Percentiles rank a stretch among this genome's conserved stretches.
phyloP scores from a whole-genome alignment of 2,113 vertebrate genomes.

The Machaerirhynchus nigripectus region DNA sequence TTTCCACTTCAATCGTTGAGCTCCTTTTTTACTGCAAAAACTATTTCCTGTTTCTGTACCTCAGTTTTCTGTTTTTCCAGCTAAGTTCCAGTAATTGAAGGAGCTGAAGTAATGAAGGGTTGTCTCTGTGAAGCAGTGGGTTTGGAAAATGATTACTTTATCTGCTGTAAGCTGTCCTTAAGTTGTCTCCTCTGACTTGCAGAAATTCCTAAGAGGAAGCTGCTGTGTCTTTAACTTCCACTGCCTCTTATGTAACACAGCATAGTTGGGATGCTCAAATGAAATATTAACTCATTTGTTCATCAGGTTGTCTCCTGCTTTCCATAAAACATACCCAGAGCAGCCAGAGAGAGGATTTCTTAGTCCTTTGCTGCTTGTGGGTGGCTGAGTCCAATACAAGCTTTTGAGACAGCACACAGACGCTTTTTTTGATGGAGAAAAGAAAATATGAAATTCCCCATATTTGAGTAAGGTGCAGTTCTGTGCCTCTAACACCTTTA shows the following conservation, averaged over 20 bases:
- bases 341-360: neutral
- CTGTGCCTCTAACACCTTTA: neutral
- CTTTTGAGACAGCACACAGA: neutral
- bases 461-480: neutral
- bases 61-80: neutral
- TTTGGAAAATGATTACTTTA: neutral
- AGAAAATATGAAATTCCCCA: accelerated
- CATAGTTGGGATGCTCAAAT: neutral
- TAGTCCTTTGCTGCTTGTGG: neutral
- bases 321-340: neutral
- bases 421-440: neutral
- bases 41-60: neutral
- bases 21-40: neutral
- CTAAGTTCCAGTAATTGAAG: neutral
- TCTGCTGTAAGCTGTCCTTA: neutral
- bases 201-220: neutral
- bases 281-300: neutral
- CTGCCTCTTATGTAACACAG: neutral
- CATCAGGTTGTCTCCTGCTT: neutral
- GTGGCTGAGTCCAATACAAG: neutral
- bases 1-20: neutral
- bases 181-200: neutral
- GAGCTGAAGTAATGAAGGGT: neutral
- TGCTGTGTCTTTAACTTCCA: neutral
- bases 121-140: neutral